Base-by-base conservation (phyloP, 2,888 invertebrate species). In the Nomada lathburiana region DNA sequence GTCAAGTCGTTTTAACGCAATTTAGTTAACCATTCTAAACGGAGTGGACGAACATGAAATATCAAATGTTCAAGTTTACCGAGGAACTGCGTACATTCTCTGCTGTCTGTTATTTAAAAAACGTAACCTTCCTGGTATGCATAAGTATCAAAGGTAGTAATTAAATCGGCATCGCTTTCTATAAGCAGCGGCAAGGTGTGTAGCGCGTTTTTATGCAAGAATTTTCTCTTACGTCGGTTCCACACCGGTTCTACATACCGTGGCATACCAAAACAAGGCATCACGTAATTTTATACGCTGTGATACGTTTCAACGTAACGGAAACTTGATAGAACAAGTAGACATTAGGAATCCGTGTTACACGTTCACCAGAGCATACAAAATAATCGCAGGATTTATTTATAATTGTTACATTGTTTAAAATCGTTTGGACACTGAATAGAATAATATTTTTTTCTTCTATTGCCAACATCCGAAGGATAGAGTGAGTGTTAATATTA, bases 211-310 rank as follows among this genome's bases (percentile, higher is more conserved):
- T 76, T 68, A 82, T 82, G 82, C 82, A 76, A 71, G 76, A 67
- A 82, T 82, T 82, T 82, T 82, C 82, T 76, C 68, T 70, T 82
- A 29, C 50, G 63, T 82, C 72, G 82, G 29, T 57, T 67, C 65
- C 36, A 64, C 64, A 65, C 69, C 67, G 67, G 60, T 65, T 80
- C 60, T 69, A 50, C 59, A 42, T 63, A 55, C 72, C 55, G 59
- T 52, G 47, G 62, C 59, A 53, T 62, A 53, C 82, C 83, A 63
- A 83, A 83, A 83, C 70, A 74, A 65, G 74, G 42, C 64, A 68
- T 73, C 73, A 57, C 59, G 81, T 81, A 81, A 81, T 81, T 69
- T 65, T 70, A 81, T 68, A 74, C 65, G 55, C 18, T 53, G 36
- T 36, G 68, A 47, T 64, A 75, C 70, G 69, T 80, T 68, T 55